Percentiles rank a stretch among this genome's conserved stretches.
Evolutionary conservation across 1,140 invertebrate genomes (phyloP).

Genomic region (Micrasema minimum): DNA sequence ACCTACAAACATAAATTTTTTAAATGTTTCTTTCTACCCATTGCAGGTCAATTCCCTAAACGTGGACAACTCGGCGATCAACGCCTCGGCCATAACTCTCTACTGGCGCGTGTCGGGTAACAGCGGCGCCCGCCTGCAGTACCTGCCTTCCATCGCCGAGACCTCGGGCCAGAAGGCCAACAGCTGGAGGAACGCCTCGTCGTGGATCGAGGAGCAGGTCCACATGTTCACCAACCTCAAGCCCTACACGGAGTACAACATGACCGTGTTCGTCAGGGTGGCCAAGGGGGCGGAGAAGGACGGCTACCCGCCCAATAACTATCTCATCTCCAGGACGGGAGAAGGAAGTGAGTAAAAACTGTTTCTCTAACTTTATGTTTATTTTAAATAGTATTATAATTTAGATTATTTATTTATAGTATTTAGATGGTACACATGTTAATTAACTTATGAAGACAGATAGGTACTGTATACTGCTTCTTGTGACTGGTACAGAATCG

Average conservation of each 20-base stretch:
- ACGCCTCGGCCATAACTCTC: conserved; percentile 31
- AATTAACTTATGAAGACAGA: no score
- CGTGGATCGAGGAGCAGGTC: conserved; percentile 65
- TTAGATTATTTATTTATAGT: no score
- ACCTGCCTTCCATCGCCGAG: conserved; percentile 69
- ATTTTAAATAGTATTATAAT: no score
- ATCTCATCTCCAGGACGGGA: conserved; percentile 69
- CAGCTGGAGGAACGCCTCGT: conserved; percentile 68
- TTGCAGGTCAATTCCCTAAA: conserved; percentile 39
- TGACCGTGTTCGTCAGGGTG: conserved; percentile 78
- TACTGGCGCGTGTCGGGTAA: conserved; percentile 28
- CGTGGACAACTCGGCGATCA: conserved; percentile 17
- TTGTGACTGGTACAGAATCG: no score
- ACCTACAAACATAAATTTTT: no score
- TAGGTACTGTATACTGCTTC: no score
- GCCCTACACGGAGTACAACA: conserved; percentile 79
- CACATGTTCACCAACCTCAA: conserved; percentile 73
- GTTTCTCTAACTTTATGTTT: no score
- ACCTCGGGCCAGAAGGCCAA: conserved; percentile 53
- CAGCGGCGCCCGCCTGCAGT: conserved; percentile 63
- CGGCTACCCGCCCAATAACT: conserved; percentile 72
- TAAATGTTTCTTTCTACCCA: no score
- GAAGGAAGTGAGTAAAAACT: conserved; percentile 68
- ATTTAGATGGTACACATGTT: no score
- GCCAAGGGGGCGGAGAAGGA: conserved; percentile 61